Evolutionary conservation across 2,888 invertebrate species (phyloP).

Genomic region (Volucella bombylans): DNA sequence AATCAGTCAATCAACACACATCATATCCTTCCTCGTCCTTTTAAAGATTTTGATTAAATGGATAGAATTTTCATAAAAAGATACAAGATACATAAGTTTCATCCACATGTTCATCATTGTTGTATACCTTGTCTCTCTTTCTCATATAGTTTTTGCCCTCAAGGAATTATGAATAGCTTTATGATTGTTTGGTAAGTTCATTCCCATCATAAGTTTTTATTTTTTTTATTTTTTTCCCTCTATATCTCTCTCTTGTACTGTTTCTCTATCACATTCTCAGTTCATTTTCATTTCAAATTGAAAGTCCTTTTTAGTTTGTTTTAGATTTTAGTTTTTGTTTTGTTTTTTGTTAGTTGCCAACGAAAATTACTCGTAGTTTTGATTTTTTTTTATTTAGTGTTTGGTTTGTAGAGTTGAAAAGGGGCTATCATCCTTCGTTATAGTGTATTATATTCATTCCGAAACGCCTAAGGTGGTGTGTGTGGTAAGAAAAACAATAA

Average conservation of each 20-base stretch:
- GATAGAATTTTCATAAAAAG: constrained; percentile 60
- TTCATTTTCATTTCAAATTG: constrained; percentile 55
- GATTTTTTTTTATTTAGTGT: constrained; percentile 18
- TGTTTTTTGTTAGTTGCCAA: constrained; percentile 26
- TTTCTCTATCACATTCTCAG: constrained; percentile 43
- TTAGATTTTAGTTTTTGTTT: constrained; percentile 37
- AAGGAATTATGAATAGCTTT: constrained; percentile 94
- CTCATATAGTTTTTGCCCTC: constrained; percentile 88
- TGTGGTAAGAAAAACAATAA: not conserved
- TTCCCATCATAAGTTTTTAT: constrained; percentile 59
- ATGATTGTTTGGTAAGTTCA: constrained; percentile 92
- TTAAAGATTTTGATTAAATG: constrained; percentile 36
- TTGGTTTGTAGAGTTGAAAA: constrained; percentile 38
- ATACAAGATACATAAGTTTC: constrained; percentile 58
- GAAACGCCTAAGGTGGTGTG: not conserved
- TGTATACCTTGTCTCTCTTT: constrained; percentile 76
- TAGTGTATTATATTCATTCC: not conserved
- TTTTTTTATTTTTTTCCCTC: constrained; percentile 40
- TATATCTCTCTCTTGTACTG: constrained; percentile 46
- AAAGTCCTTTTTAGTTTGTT: constrained; percentile 24
- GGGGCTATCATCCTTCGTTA: constrained; percentile 3
- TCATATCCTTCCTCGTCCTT: constrained; percentile 44
- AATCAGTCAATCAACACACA: constrained; percentile 54
- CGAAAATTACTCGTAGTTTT: constrained; percentile 20
- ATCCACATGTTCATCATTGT: constrained; percentile 75